Base-by-base conservation (phyloP, 2,888 invertebrate species). In the Zygaena filipendulae region DNA sequence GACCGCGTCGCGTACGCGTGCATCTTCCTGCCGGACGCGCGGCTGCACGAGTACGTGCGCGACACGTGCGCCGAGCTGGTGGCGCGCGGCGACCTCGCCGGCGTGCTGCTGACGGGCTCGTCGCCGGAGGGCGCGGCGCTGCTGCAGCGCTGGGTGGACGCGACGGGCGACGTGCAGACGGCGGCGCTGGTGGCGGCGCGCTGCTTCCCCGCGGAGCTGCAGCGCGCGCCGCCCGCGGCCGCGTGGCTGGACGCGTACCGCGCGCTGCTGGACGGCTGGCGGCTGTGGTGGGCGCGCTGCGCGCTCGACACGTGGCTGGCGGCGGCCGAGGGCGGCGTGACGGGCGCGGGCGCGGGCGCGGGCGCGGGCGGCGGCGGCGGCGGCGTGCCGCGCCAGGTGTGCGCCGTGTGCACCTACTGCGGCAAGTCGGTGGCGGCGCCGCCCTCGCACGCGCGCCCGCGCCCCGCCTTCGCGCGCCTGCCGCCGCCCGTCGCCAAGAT, bases 1-100 rank as follows among this genome's bases (percentile, higher is more conserved):
- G 95, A 95, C 71, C 83, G 92, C 47, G 87, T 95, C 27, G 95
- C 94, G n/a, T 94, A 95, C 72, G 94, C 95, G 11, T 89, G 92
- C 53, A 87, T 88, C 53, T 95, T 88, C 75, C 79, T 95, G 13
- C 85, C 92, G 1, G 96, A 97, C 70, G 74, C 74, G 10, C 86
- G 90, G 67, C 79, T 97, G 38, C 77, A 84, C 32, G 91, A 92
- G 22, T 96, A 90, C 71, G 81, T 96, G 26, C 86, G 87, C 38
- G 82, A 82, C 40, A 82, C 92, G 29, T 85, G 87, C 23, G 84
- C 83, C 39, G 84, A 84, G 43, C 82, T 95, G 40, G 86, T 86
- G 13, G 86, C 86, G 34, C 85, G 84, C 35, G 96, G 95, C 3
- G 87, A 91, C 67, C 79, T 97, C 11, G 86, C 92, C 50, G 96